Percentiles rank a stretch among this genome's conserved stretches.
Evolutionary conservation across 2,888 invertebrate species (phyloP).

Genomic region (Stenichneumon culpator): DNA sequence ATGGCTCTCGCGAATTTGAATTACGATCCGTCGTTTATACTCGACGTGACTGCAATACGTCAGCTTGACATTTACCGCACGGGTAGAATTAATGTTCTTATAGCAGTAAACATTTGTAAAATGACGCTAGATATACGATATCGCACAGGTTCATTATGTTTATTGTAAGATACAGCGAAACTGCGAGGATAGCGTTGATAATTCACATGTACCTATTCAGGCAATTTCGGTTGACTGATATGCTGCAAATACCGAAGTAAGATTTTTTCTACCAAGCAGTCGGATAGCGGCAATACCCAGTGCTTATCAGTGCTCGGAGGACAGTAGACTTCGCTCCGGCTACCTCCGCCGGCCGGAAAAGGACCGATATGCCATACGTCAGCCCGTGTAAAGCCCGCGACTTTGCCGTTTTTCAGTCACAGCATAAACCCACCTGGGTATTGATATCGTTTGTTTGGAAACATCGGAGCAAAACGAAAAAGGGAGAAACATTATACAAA

Average conservation of each 20-base stretch:
- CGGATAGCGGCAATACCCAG: no score
- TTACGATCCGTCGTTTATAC: constrained; percentile 60
- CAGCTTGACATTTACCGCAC: constrained; percentile 67
- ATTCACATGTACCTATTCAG: neutral
- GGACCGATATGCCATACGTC: no score
- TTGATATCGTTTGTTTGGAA: neutral
- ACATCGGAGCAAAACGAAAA: neutral
- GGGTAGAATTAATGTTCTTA: constrained; percentile 31
- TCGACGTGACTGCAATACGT: constrained; percentile 71
- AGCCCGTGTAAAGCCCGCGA: no score
- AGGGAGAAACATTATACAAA: neutral
- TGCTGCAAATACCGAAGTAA: neutral
- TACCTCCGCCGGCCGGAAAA: no score
- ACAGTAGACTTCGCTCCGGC: no score
- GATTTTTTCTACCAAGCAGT: neutral
- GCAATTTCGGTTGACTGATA: neutral
- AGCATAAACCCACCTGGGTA: no score
- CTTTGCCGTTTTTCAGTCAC: neutral
- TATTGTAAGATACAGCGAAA: neutral
- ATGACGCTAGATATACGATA: neutral
- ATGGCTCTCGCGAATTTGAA: constrained; percentile 52
- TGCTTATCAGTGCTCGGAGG: no score
- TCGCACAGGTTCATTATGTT: neutral
- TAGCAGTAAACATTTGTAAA: neutral
- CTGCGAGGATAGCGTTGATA: neutral